Conservation (phyloP, 1,140 invertebrate genomes). For the Lordiphosa clarofinis region DNA sequence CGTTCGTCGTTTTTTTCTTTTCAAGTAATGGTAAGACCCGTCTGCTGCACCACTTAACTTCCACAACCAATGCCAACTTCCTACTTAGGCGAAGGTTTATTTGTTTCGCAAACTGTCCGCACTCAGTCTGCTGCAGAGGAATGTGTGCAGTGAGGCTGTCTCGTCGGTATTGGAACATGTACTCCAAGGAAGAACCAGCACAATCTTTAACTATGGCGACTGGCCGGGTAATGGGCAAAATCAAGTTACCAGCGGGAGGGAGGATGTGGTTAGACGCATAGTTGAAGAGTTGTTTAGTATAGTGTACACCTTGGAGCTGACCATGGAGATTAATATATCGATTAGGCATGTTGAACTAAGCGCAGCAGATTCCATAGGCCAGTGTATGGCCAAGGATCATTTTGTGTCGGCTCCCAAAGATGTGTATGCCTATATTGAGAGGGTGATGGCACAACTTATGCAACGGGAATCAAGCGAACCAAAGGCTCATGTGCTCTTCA, state of each 20-base stretch:
- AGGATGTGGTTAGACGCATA: conserved; percentile 29
- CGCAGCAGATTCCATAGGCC: not conserved
- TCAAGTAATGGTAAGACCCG: conserved; percentile 25
- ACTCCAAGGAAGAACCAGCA: conserved; percentile 28
- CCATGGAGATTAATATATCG: conserved; percentile 30
- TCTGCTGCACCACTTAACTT: not conserved
- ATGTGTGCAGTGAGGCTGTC: conserved; percentile 32
- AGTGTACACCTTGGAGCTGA: conserved; percentile 18
- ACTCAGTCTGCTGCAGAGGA: conserved; percentile 18
- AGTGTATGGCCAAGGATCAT: conserved; percentile 4
- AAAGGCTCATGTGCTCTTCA: conserved; percentile 24
- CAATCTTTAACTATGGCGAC: conserved; percentile 32
- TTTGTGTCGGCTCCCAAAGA: conserved; percentile 34
- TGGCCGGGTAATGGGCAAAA: not conserved
- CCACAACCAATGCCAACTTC: conserved; percentile 15
- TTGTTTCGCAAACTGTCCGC: conserved; percentile 43
- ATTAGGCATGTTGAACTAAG: conserved; percentile 21
- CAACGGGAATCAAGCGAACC: not conserved
- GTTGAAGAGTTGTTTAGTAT: conserved; percentile 30
- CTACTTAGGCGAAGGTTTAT: conserved; percentile 43
- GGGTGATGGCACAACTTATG: conserved; percentile 1
- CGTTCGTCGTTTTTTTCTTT: not conserved
- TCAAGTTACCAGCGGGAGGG: not conserved
- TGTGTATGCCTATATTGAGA: conserved; percentile 33
- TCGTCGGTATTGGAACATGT: conserved; percentile 34